phyloP scores from a whole-genome alignment of 2,797 vertebrate species.

The Pseudopleuronectes americanus region DNA sequence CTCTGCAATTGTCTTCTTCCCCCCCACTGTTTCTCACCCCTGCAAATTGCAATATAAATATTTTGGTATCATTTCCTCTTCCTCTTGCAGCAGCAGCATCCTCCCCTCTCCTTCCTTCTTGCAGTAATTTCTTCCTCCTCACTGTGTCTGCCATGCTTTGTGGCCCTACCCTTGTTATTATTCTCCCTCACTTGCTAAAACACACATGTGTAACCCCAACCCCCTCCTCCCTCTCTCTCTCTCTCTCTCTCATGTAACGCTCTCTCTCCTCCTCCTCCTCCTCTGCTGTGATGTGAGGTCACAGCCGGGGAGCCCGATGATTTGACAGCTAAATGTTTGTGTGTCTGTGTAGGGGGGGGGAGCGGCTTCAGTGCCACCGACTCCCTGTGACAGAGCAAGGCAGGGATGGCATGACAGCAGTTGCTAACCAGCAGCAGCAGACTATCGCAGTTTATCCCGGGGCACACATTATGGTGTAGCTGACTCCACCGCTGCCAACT shows the following conservation, averaged over 20 bases:
- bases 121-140: constrained; percentile 27
- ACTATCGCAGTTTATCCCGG: constrained; percentile 72
- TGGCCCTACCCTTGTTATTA: constrained; percentile 33
- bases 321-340: constrained; percentile 84
- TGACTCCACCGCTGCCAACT: constrained; percentile 52
- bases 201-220: constrained; percentile 15
- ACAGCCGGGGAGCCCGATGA: constrained; percentile 84
- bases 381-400: constrained; percentile 47
- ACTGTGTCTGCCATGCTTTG: constrained; percentile 23
- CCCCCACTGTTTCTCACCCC: constrained; percentile 13
- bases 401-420: constrained; percentile 58
- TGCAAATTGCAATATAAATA: constrained; percentile 6
- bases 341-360: constrained; percentile 30
- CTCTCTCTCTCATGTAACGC: constrained; percentile 11
- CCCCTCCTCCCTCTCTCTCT: constrained; percentile 17
- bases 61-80: constrained; percentile 10
- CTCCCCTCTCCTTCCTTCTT: constrained; percentile 3
- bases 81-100: constrained; percentile 10
- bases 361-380: constrained; percentile 20
- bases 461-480: constrained; percentile 46
- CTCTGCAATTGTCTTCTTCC: constrained; percentile 17
- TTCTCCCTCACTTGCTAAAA: constrained; percentile 22
- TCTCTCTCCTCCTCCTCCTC: constrained; percentile 25
- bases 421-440: constrained; percentile 62
- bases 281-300: constrained; percentile 82